Conservation (phyloP, 2,113 vertebrate genomes). For the Dryoscopus gambensis region DNA sequence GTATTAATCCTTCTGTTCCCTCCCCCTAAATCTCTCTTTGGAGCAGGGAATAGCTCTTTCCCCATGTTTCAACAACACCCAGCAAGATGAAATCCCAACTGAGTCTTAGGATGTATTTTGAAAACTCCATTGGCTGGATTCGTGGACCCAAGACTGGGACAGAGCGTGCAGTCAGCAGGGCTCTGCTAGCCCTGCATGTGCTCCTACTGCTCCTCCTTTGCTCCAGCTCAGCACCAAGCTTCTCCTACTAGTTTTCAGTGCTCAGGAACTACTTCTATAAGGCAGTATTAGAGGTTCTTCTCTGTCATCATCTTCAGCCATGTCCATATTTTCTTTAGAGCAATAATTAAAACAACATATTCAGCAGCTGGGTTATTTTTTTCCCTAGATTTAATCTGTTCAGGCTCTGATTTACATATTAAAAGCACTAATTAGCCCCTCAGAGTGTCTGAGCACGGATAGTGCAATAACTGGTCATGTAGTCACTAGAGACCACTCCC, state of each 20-base stretch:
- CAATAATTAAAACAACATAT: constrained; percentile 94
- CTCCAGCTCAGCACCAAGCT: background rate
- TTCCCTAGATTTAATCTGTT: constrained; percentile 87
- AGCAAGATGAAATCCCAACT: background rate
- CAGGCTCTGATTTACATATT: constrained; percentile 97
- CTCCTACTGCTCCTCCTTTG: background rate
- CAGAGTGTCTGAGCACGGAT: constrained; percentile 85
- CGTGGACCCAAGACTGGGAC: background rate
- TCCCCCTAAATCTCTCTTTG: background rate
- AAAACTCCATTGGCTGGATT: background rate
- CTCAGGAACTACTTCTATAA: background rate
- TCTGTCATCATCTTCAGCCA: constrained; percentile 60
- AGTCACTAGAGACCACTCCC: constrained; percentile 73
- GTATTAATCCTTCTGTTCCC: background rate
- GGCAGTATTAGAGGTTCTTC: background rate
- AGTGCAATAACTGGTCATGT: constrained; percentile 84
- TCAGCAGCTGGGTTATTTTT: constrained; percentile 92
- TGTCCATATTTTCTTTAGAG: constrained; percentile 74
- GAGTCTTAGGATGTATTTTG: background rate
- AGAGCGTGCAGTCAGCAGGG: accelerated
- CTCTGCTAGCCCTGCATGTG: background rate
- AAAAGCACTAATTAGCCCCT: constrained; percentile 99
- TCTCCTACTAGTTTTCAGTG: background rate
- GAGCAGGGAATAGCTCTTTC: background rate
- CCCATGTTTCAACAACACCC: background rate